Evolutionary conservation across 92 coral and sea anemone genomes (phyloP), one percentile per base, ranked within the genome.

Genomic region (Zoanthus solanderi): DNA sequence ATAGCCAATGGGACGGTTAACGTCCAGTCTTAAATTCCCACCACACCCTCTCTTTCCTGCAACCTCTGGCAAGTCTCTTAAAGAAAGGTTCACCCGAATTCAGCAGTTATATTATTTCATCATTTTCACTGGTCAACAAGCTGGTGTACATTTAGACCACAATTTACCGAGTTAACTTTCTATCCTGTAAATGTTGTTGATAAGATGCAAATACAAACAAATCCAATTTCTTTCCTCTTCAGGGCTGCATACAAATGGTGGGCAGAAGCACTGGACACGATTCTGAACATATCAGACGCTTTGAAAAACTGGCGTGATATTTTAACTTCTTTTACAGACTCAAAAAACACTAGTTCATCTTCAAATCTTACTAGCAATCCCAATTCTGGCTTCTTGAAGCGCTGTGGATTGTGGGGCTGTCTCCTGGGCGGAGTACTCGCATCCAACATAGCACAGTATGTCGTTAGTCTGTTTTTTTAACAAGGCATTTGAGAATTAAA

Each of bases 361-460:
- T 23, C 88, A n/a, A 76, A 87, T 4, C 71, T 75, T 28, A 86
- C 89, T 75, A 85, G 89, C 75, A 93, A 84, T 53, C 92, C 92
- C 3, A 85, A 83, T 56, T 89, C 94, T 37, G 91, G 81, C 63
- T 90, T 97, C 71, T 94, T 95, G 79, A 85, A 92, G 92, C 91
- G 96, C 50, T 96, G 98, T 79, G 99, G 99, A 8, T 53, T 97
- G 53, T 97, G 99, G 99, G 99, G 99, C 52, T 97, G 99, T 86
- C 92, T 97, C 2, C 87, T 97, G 42, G 99, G 96, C 6, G 98
- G 94, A 29, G 93, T 95, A 37, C 92, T 94, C n/a, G 98, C 99
- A 52, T 94, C 95, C 34, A 92, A 95, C 75, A 93, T 97, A 18
- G 99, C 99, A 47, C 96, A 94, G 99, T 97, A 88, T 87, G 94